Base-by-base conservation (phyloP, 2,797 vertebrate species). In the Peromyscus melanophrys region DNA sequence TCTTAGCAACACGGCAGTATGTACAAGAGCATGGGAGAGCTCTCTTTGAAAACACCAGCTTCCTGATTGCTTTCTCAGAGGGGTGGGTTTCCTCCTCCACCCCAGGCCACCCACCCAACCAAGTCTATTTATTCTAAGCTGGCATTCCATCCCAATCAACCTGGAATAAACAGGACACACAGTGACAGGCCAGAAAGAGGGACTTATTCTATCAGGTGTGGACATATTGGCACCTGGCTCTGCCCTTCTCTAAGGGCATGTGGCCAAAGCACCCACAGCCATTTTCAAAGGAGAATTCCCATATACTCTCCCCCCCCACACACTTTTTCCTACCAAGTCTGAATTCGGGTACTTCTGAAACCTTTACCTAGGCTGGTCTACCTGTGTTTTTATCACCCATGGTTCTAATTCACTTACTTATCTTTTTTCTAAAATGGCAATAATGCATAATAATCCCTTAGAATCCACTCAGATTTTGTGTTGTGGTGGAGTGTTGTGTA, bases 11-110 rank as follows among this genome's bases (percentile, higher is more conserved):
- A 63, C 0, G 52, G 67, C 14, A 46, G 23, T 3, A 52, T 61
- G 34, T 59, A 76, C 16, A 61, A 49, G 31, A 87, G 71, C 31
- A 34, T 0, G 27, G 4, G 71, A 37, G 29, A 43, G 13, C n/a
- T 61, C 14, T n/a, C 21, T 29, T 65, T 25, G n/a, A 67, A 90
- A 95, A 57, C 12, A n/a, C 55, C 69, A 75, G 69, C 73, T 92
- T 94, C 57, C 43, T 92, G 76, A 65, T 73, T 55, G 23, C 81
- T 46, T 86, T 75, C 76, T 81, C 59, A 94, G 78, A 90, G 83
- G 84, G 14, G 40, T 59, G 46, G 71, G 59, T 80, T 97, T 85
- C 77, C 83, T 86, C 49, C 83, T 49, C 67, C 43, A 87, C 5
- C 29, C 29, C 25, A 87, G 49, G 77, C 49, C 7, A 67, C 57